These are phyloP conservation scores for Drosophila ironensis DNA, from an alignment of 1,140 invertebrate genomes.

Conservation along the genomic window DNA sequence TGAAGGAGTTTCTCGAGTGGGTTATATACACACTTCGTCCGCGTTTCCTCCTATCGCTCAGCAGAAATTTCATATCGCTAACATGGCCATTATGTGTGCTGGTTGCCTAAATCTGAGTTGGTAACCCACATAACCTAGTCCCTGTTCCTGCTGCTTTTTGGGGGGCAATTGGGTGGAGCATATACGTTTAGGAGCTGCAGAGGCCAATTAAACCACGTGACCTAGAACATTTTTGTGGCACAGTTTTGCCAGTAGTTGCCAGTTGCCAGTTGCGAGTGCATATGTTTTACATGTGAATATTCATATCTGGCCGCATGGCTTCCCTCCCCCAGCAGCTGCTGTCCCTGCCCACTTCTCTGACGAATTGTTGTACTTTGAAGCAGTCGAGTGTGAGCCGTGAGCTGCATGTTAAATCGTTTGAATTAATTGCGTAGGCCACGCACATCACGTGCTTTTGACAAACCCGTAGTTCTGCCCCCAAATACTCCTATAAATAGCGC, in stretches of 20 bases:
- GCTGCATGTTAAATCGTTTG: conserved; percentile 63
- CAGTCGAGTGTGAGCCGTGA: conserved; percentile 40
- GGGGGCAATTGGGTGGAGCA: conserved; percentile 6
- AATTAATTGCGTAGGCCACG: conserved; percentile 66
- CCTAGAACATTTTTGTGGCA: conserved; percentile 67
- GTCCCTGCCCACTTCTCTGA: conserved; percentile 11
- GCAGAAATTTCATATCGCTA: conserved; percentile 14
- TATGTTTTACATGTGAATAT: conserved; percentile 19
- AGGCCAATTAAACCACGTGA: conserved; percentile 64
- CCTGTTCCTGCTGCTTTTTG: conserved; percentile 5
- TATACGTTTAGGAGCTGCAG: conserved; percentile 13
- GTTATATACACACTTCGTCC: not conserved
- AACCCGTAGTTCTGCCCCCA: not conserved
- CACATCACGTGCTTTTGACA: conserved; percentile 54
- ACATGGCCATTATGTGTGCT: not conserved
- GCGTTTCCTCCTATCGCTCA: conserved; percentile 12
- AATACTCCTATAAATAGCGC: not conserved
- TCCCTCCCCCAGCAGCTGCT: not conserved
- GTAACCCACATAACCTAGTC: conserved; percentile 26
- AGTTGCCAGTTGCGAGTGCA: conserved; percentile 14
- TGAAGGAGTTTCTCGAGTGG: not conserved
- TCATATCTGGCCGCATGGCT: not conserved
- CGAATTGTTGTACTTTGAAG: conserved; percentile 47
- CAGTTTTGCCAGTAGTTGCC: conserved; percentile 55
- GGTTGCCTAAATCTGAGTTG: not conserved